These are phyloP conservation scores for Lasioglossum zephyrum DNA, from an alignment of 2,888 invertebrate species.

Conservation along the genomic window DNA sequence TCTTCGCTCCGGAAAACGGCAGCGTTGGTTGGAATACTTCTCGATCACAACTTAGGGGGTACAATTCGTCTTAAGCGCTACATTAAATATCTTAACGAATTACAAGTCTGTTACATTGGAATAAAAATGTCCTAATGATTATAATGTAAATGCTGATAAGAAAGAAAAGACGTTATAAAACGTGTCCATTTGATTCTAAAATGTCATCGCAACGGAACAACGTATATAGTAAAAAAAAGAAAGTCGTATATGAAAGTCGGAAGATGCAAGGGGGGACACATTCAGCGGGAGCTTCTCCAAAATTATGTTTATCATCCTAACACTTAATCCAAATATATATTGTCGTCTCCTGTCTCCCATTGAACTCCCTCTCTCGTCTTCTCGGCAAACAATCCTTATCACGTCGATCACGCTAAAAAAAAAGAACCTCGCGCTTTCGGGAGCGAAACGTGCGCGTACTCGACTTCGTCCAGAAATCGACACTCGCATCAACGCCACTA, in stretches of 20 bases:
- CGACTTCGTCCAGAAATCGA: conserved; percentile 56
- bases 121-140: conserved; percentile 13
- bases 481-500: conserved; percentile 45
- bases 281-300: conserved; percentile 60
- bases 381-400: conserved; percentile 47
- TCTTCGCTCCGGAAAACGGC: conserved; percentile 67
- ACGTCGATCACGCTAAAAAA: conserved; percentile 29
- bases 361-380: conserved; percentile 54
- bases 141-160: conserved; percentile 11
- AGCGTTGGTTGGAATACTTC: conserved; percentile 18
- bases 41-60: conserved; percentile 17
- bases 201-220: conserved; percentile 13
- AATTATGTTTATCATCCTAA: conserved; percentile 63
- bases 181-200: conserved; percentile 10
- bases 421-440: conserved; percentile 48
- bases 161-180: not conserved
- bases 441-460: conserved; percentile 62
- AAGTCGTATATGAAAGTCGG: conserved; percentile 35
- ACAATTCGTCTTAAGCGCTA: not conserved
- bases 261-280: conserved; percentile 47
- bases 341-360: conserved; percentile 68
- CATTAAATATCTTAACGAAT: conserved; percentile 29
- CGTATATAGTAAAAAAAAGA: conserved; percentile 1
- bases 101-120: not conserved
- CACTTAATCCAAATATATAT: conserved; percentile 65